Conservation (phyloP, 2,113 vertebrate species). For the Monopterus albus region DNA sequence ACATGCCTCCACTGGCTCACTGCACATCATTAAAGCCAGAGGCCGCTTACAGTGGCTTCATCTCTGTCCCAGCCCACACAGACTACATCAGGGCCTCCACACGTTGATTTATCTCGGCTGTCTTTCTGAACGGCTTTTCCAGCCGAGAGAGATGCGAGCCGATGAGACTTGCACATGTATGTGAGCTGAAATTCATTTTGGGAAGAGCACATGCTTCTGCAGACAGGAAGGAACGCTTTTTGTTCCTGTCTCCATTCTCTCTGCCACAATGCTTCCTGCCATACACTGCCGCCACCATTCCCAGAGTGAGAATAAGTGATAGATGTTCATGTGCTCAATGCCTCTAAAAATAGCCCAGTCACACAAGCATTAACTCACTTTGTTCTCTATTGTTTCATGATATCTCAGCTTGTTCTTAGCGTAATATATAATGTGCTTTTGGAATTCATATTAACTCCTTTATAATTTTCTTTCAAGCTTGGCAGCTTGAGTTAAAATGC, state of each 20-base stretch:
- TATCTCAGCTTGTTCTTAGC: constrained; percentile 9
- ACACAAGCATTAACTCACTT: constrained; percentile 13
- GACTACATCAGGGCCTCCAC: constrained; percentile 63
- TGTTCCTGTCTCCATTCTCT: constrained; percentile 31
- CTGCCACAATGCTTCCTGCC: constrained; percentile 1
- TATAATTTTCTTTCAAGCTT: background rate
- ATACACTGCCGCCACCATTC: constrained; percentile 9
- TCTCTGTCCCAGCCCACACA: constrained; percentile 76
- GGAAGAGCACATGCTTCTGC: constrained; percentile 60
- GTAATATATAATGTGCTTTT: background rate
- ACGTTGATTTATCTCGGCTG: constrained; percentile 80
- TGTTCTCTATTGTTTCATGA: constrained; percentile 11
- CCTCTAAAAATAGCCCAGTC: constrained; percentile 54
- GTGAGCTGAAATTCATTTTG: constrained; percentile 77
- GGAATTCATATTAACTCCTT: background rate
- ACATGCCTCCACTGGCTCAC: constrained; percentile 74
- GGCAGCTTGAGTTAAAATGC: too few species aligned
- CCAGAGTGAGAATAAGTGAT: constrained; percentile 53
- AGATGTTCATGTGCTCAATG: constrained; percentile 58
- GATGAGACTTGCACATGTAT: constrained; percentile 71
- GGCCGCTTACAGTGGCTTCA: constrained; percentile 70
- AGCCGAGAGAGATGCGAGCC: constrained; percentile 66
- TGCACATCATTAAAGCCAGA: constrained; percentile 81
- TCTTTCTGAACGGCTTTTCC: constrained; percentile 74
- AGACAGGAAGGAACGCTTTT: constrained; percentile 53